phyloP scores from a whole-genome alignment of 2,888 invertebrate genomes.

The Drosophila gaucha region DNA sequence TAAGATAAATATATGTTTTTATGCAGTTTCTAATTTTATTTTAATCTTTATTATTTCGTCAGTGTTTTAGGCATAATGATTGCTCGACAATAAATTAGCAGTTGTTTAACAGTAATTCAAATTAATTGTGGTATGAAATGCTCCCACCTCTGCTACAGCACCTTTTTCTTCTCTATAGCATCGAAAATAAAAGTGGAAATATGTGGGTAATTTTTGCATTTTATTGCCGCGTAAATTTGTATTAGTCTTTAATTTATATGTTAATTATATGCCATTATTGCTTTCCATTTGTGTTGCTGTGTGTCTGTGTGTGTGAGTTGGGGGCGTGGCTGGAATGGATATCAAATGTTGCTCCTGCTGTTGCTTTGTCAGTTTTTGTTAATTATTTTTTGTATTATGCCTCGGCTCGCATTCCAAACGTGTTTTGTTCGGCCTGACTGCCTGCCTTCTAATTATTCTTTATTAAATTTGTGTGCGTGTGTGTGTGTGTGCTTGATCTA shows the following conservation, averaged over 20 bases:
- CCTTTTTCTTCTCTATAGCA: background rate
- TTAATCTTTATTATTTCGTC: background rate
- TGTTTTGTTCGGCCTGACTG: conserved; percentile 9
- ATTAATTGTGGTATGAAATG: conserved; percentile 4
- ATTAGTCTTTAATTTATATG: conserved; percentile 75
- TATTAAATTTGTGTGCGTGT: conserved; percentile 62
- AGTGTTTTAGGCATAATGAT: too few species aligned
- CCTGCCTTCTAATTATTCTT: conserved; percentile 69
- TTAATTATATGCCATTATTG: conserved; percentile 66
- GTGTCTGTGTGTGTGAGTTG: conserved; percentile 1
- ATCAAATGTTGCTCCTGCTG: conserved; percentile 38
- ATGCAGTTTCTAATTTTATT: background rate
- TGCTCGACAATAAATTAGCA: background rate
- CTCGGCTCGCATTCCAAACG: conserved; percentile 50
- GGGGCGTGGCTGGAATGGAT: too few species aligned
- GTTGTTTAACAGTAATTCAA: background rate
- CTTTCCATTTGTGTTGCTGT: conserved; percentile 34
- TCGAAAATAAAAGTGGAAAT: conserved; percentile 18
- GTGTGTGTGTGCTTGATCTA: conserved; percentile 22
- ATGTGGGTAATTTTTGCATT: conserved; percentile 49
- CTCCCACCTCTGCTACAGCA: background rate
- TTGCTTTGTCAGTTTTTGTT: conserved; percentile 62
- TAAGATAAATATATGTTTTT: too few species aligned
- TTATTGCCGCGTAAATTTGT: conserved; percentile 60
- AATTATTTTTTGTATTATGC: conserved; percentile 63